Evolutionary conservation across 2,797 vertebrate genomes (phyloP).

Genomic region (Pseudotriccus pelzelni): DNA sequence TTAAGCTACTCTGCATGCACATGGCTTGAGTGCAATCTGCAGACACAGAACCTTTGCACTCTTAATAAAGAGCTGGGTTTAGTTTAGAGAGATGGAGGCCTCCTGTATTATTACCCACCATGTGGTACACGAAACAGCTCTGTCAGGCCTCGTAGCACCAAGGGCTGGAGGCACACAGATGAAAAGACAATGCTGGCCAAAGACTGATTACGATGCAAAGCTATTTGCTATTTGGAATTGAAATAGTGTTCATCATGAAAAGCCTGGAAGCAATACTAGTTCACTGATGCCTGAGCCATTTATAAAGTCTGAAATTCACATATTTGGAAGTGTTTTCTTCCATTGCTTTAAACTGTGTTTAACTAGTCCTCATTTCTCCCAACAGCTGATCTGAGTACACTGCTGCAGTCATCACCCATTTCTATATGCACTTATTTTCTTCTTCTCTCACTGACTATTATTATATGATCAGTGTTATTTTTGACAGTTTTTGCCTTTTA

Average conservation of each 20-base stretch:
- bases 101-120: neutral
- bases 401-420: neutral
- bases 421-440: neutral
- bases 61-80: neutral
- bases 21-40: neutral
- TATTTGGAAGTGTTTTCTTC: neutral
- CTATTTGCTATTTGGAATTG: constrained; percentile 13
- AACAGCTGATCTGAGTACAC: neutral
- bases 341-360: neutral
- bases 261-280: constrained; percentile 12
- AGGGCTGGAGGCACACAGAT: neutral
- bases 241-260: neutral
- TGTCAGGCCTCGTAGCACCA: neutral
- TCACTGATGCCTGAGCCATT: neutral
- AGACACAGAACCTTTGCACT: neutral
- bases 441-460: neutral
- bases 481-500: neutral
- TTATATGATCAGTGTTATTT: neutral
- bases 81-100: neutral
- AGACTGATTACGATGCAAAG: neutral
- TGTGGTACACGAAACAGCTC: neutral
- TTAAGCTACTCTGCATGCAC: neutral
- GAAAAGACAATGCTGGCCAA: neutral
- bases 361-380: neutral
- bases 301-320: neutral